Base-by-base conservation (phyloP, 2,113 vertebrate species). In the Syrmaticus mikado region DNA sequence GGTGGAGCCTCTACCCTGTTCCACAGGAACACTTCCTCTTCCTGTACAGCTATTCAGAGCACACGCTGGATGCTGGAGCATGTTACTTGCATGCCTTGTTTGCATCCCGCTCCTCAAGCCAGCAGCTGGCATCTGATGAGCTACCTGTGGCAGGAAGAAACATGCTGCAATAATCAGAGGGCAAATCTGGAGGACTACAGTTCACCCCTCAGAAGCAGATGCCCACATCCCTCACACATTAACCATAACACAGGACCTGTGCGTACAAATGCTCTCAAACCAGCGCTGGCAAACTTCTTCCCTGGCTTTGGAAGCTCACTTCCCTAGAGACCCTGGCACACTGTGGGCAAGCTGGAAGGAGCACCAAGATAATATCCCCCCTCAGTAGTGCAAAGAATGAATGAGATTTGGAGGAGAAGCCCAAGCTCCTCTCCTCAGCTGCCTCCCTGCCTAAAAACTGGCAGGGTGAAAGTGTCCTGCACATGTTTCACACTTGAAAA, bases 61-160 rank as follows among this genome's bases (percentile, higher is more conserved):
- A 36, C 55, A 62, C 43, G 53, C 46, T 67, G 38, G 53, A 80
- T 72, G 78, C 38, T 76, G 52, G 21, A 79, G 30, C 71, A 57
- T 74, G 94, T 87, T 48, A 82, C 46, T 77, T 67, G 89, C 55
- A 11, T 17, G 55, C 41, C 92, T 94, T 85, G 91, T 87, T 92
- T 96, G 87, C 87, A 93, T 80, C 92, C 78, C 68, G 86, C 75
- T 87, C 85, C 71, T 73, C 41, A 85, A 78, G 62, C 74, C 57
- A 46, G 87, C 84, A 87, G 60, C 60, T 92, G 92, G 92, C 94
- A 71, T 43, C 2, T 16, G 72, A 93, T 92, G 87, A 95, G 93
- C 94, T 82, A 82, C 82, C 55, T 64, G 79, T 89, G 94, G 95
- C 95, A 96, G 94, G 95, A 95, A 92, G 85, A 55, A 92, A 94